Base-by-base conservation (phyloP, 2,888 invertebrate species). In the Troides aeacus region DNA sequence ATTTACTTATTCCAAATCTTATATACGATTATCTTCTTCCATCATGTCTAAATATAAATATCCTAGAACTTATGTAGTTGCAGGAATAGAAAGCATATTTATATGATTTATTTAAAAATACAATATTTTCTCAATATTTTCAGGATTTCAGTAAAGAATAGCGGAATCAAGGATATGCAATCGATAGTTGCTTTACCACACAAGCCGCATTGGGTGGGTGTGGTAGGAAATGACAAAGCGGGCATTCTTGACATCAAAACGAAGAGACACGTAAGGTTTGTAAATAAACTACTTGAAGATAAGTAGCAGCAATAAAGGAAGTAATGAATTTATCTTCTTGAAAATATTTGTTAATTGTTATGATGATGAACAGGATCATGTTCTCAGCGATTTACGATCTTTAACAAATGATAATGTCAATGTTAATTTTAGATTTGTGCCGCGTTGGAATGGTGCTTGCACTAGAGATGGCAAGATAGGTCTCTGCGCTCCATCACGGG, bases 401-500 rank as follows among this genome's bases (percentile, higher is more conserved):
- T 42, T 42, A 12, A 7, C 8, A 12, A 46, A 46, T 15, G 12
- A 46, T 46, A 42, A 12, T 15, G 46, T 15, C 1, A 46, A 46
- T 46, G 46, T 46, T 46, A 0, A 46, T 21, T 67, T 12, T 23
- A 93, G 93, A 66, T 95, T 97, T 0, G 95, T 99, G 18, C 95
- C 96, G 0, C 96, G 97, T 78, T 99, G 99, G 99, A 97, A 97
- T 75, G 99, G 99, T 0, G 95, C 95, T 66, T 95, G 97, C 76
- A 97, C 97, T 0, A 94, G 94, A 74, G 97, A 98, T 81, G 97
- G 97, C 2, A 97, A 97, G 84, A 95, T 95, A 75, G 99, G 99
- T 0, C 93, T 99, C 0, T 98, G 97, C 82, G 99, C 99, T 0
- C 99, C 99, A 0, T 93, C 96, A 61, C 95, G 99, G 66, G 99